phyloP scores from a whole-genome alignment of 1,140 invertebrate species.

The Leptopilina boulardi region DNA sequence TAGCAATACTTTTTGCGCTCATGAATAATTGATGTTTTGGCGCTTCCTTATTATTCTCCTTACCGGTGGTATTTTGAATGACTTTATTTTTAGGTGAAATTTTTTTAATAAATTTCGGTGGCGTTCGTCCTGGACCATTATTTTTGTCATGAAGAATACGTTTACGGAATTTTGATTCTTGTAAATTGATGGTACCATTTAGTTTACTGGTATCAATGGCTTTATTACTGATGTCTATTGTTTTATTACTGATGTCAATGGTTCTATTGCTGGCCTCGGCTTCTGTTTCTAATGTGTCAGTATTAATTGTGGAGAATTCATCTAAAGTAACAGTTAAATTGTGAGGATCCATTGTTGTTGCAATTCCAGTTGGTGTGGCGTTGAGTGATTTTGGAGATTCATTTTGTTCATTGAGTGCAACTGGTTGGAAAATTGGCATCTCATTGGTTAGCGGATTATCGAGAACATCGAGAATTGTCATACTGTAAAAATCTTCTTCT shows the following conservation, averaged over 20 bases:
- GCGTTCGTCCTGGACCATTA: constrained; percentile 52
- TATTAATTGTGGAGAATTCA: constrained; percentile 22
- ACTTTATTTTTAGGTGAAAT: constrained; percentile 51
- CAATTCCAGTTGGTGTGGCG: background rate
- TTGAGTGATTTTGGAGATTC: background rate
- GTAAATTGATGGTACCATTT: constrained; percentile 63
- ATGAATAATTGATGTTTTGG: constrained; percentile 55
- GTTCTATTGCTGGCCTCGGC: background rate
- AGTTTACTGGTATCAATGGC: constrained; percentile 53
- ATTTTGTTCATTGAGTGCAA: background rate
- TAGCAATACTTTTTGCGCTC: constrained; percentile 69
- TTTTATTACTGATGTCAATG: constrained; percentile 50
- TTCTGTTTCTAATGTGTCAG: background rate
- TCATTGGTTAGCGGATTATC: constrained; percentile 41
- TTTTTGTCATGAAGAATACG: constrained; percentile 66
- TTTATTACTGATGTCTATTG: background rate
- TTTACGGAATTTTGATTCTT: constrained; percentile 63
- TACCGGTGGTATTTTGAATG: constrained; percentile 51
- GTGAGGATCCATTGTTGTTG: background rate
- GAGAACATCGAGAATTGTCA: constrained; percentile 54
- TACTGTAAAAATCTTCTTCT: constrained; percentile 60
- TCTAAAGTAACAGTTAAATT: constrained; percentile 44
- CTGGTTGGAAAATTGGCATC: constrained; percentile 12
- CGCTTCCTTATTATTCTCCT: constrained; percentile 67
- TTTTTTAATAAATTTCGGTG: constrained; percentile 61